These are phyloP conservation scores for Cyphomyrmex costatus DNA, from an alignment of 1,140 invertebrate genomes.

Conservation along the genomic window DNA sequence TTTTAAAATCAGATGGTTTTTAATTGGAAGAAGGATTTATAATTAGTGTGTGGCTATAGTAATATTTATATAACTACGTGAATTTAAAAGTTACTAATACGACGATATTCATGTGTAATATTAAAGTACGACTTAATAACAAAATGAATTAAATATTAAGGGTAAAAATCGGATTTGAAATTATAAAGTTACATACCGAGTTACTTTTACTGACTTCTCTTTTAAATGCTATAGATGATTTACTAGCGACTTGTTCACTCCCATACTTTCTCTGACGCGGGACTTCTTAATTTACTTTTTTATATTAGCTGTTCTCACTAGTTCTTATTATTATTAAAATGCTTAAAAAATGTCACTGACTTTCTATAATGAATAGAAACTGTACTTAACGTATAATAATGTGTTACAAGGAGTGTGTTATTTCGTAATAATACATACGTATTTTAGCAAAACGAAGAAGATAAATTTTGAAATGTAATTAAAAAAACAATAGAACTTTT, in stretches of 20 bases:
- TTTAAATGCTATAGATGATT: constrained; percentile 35
- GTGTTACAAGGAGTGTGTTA: neutral
- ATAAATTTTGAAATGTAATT: constrained; percentile 19
- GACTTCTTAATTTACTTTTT: constrained; percentile 34
- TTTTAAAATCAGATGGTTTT: neutral
- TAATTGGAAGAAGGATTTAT: neutral
- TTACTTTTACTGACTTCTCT: constrained; percentile 20
- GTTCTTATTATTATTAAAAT: constrained; percentile 39
- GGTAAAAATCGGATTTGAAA: constrained; percentile 17
- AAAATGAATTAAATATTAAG: neutral
- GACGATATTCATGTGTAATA: neutral
- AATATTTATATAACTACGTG: neutral
- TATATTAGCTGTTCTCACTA: neutral
- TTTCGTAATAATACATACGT: neutral
- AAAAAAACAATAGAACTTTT: neutral
- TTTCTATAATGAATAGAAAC: constrained; percentile 34
- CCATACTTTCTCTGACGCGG: constrained; percentile 33
- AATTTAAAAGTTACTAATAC: neutral
- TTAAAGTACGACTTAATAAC: neutral
- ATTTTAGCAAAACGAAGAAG: neutral
- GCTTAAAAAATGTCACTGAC: constrained; percentile 27
- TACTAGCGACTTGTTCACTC: constrained; percentile 4
- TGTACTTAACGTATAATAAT: neutral
- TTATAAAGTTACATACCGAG: neutral
- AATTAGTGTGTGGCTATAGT: neutral